Percentiles rank a stretch among this genome's conserved stretches.
These are phyloP conservation scores for Cheirogaleus major DNA, from an alignment of 2,797 vertebrate species.

Conservation along the genomic window DNA sequence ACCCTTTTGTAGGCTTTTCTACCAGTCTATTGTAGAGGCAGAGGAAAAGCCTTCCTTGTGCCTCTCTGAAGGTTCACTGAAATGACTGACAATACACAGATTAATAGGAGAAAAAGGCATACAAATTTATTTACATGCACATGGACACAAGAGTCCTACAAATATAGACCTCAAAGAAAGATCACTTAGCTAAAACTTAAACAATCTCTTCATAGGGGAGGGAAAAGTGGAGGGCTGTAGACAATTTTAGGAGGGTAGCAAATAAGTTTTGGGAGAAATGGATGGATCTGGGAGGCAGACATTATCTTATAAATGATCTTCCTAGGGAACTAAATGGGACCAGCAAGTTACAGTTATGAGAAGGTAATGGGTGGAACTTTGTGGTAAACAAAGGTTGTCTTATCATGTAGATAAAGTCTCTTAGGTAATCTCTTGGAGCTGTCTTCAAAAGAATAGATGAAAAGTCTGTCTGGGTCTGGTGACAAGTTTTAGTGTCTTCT, in stretches of 20 bases:
- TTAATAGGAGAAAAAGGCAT: neutral
- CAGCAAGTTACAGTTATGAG: neutral
- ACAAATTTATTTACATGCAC: neutral
- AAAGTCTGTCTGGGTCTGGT: too few species aligned
- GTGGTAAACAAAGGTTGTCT: neutral
- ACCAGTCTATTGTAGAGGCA: neutral
- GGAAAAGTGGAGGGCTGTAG: too few species aligned
- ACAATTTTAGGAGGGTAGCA: too few species aligned
- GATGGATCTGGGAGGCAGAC: neutral
- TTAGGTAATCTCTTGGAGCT: too few species aligned
- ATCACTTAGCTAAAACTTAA: neutral
- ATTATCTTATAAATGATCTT: neutral
- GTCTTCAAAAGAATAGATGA: too few species aligned
- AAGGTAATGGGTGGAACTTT: neutral
- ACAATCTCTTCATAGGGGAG: neutral
- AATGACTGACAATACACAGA: neutral
- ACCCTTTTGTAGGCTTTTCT: neutral
- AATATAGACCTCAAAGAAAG: neutral
- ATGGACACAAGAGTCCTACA: neutral
- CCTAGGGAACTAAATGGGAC: neutral
- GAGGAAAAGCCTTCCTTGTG: neutral
- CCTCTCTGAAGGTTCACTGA: neutral
- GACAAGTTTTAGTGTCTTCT: neutral
- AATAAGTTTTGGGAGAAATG: too few species aligned
- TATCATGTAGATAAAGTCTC: neutral